Evolutionary conservation across 2,113 vertebrate genomes (phyloP).

Genomic region (Brachypodius melanocephalos): DNA sequence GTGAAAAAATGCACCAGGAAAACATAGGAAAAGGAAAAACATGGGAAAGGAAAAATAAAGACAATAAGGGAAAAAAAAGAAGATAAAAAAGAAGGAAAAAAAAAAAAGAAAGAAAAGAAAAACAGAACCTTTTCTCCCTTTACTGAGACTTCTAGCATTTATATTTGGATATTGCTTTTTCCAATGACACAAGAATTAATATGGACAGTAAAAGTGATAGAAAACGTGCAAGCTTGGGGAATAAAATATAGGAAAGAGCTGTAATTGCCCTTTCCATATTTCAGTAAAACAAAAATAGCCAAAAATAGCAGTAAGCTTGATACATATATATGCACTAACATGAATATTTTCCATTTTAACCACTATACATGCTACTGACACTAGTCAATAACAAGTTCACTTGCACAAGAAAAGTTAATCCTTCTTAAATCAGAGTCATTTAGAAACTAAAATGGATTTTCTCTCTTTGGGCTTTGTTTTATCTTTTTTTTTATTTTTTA

Average conservation of each 20-base stretch:
- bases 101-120: not conserved
- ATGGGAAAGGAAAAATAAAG: not conserved
- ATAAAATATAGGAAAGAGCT: not conserved
- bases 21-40: not conserved
- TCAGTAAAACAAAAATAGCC: not conserved
- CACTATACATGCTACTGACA: not conserved
- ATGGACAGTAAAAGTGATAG: not conserved
- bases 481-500: not conserved
- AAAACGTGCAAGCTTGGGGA: not conserved
- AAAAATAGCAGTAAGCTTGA: not conserved
- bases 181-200: not conserved
- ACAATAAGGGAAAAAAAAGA: not conserved
- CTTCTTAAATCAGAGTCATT: not conserved
- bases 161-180: not conserved
- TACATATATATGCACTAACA: not conserved
- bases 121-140: accelerated
- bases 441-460: not conserved
- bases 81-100: accelerated
- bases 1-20: not conserved
- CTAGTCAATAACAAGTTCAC: not conserved
- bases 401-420: not conserved
- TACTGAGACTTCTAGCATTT: not conserved
- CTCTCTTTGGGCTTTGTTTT: not conserved
- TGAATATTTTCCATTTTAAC: not conserved
- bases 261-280: not conserved